Evolutionary conservation across 2,888 invertebrate genomes (phyloP), one percentile per base, ranked within the genome.

Genomic region (Pachydiplax longipennis): DNA sequence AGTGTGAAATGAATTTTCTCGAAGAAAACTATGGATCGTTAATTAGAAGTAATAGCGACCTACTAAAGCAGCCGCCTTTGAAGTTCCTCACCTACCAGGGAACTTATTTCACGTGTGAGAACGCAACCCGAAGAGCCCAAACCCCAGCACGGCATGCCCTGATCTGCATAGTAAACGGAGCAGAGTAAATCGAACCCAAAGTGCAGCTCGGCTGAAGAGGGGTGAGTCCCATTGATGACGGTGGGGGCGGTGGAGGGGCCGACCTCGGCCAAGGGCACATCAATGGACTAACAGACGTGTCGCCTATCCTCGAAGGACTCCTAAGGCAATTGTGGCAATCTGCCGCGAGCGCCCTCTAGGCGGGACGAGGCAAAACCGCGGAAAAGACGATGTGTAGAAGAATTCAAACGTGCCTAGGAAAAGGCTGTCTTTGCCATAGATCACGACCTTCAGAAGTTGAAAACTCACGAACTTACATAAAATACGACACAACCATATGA

Each of bases 261-360:
- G 87, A 87, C 87, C 87, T 87, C 87, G 61, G n/a, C 87, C 87
- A 87, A 87, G 87, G 87, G 87, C 87, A 87, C 87, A 87, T 87
- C 87, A 87, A 87, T 87, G 61, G 83, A 87, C 48, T 31, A 58
- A 37, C 35, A 61, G 87, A 87, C 61, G 58, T 53, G 48, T 82
- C 82, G 82, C 82, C 83, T 25, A n/a, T n/a, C 61, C 35, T 35
- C 83, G 10, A 22, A 3, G 58, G 65, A n/a, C 58, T 37, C 37
- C 15, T 3, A 31, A 37, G 61, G 61, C 87, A 87, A 87, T 87
- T 87, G 87, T 61, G 87, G 61, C 87, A 87, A 87, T 87, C 83
- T 82, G 82, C 82, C 82, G 22, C 44, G 44, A 82, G n/a, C 25
- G 44, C 44, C 48, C 82, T n/a, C 48, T 12, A 25, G 48, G 82